phyloP scores from a whole-genome alignment of 2,888 invertebrate genomes.

The Ophion slaviceki region DNA sequence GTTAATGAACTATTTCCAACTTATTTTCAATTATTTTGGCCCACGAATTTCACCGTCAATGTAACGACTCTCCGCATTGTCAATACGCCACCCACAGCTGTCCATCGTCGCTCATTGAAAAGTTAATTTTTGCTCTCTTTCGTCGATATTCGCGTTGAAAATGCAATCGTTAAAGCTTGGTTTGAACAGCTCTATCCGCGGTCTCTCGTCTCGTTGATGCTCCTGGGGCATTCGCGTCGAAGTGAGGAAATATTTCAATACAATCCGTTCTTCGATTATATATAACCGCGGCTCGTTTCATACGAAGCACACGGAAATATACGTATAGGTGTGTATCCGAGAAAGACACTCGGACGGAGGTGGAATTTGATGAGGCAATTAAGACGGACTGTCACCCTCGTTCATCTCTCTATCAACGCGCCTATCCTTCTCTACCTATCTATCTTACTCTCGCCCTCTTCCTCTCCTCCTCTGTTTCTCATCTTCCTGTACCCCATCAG shows the following conservation, averaged over 20 bases:
- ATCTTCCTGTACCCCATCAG: slow-evolving; percentile 30
- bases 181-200: slow-evolving; percentile 47
- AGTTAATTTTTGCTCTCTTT: neutral
- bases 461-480: slow-evolving; percentile 6
- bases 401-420: slow-evolving; percentile 57
- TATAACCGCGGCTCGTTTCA: slow-evolving; percentile 34
- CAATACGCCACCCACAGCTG: neutral
- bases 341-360: slow-evolving; percentile 19
- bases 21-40: neutral
- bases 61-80: neutral
- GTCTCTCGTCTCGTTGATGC: slow-evolving; percentile 14
- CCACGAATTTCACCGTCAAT: neutral
- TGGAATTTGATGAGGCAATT: slow-evolving; percentile 71
- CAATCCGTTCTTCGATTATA: slow-evolving; percentile 36
- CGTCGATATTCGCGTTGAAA: slow-evolving; percentile 33
- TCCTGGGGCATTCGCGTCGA: neutral
- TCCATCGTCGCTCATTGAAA: neutral
- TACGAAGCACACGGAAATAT: slow-evolving; percentile 19
- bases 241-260: slow-evolving; percentile 44
- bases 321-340: neutral
- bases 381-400: slow-evolving; percentile 70
- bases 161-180: slow-evolving; percentile 46
- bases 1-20: neutral
- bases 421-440: slow-evolving; percentile 26
- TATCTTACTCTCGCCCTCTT: slow-evolving; percentile 4